phyloP scores from a whole-genome alignment of 2,888 invertebrate genomes.

The Elysia crispata region DNA sequence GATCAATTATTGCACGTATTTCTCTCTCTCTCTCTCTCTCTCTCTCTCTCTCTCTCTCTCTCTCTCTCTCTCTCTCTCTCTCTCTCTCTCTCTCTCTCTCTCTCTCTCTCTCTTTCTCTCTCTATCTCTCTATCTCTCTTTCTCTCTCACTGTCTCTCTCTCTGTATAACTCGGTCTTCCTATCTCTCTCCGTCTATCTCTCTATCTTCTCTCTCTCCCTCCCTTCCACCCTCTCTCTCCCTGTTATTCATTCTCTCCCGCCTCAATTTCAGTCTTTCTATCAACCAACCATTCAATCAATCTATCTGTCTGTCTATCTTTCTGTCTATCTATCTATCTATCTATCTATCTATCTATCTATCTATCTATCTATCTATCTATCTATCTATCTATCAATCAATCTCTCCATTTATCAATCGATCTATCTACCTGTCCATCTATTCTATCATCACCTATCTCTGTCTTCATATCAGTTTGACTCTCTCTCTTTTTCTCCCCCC shows the following conservation, averaged over 20 bases:
- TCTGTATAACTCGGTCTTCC: background rate
- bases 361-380: background rate
- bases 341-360: slow-evolving; percentile 4
- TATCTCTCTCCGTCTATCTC: background rate
- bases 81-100: slow-evolving; percentile 15
- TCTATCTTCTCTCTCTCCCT: background rate
- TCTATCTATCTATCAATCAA: background rate
- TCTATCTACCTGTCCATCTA: background rate
- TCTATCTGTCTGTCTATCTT: background rate
- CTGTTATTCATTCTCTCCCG: background rate
- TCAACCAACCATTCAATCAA: too few species aligned
- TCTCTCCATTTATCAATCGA: background rate
- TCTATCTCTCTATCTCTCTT: background rate
- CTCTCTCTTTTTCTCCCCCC: background rate
- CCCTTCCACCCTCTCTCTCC: slow-evolving; percentile 4
- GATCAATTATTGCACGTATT: too few species aligned
- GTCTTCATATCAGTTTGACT: background rate
- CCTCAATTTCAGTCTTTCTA: slow-evolving; percentile 24
- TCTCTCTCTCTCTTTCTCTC: background rate
- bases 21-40: slow-evolving; percentile 7
- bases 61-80: slow-evolving; percentile 16
- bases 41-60: slow-evolving; percentile 24
- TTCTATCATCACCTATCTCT: background rate
- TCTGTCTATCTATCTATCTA: slow-evolving; percentile 6
- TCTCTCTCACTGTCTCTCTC: background rate